These are phyloP conservation scores for Arctopsyche grandis DNA, from an alignment of 1,140 invertebrate genomes.

Conservation along the genomic window DNA sequence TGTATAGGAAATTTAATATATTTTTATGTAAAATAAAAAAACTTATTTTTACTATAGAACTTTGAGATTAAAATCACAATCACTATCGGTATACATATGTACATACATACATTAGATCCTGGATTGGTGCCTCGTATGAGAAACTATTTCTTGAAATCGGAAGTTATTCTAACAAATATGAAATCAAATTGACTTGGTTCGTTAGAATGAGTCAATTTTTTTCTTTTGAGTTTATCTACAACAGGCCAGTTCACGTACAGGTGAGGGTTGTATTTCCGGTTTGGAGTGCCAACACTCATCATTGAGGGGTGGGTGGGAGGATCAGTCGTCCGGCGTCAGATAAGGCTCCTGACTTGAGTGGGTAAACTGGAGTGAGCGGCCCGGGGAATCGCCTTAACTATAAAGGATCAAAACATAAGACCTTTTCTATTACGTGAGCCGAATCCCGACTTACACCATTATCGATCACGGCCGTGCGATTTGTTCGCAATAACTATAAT, in stretches of 20 bases:
- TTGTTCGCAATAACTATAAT: constrained; percentile 36
- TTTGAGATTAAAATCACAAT: no score
- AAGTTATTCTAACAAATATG: no score
- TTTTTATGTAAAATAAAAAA: no score
- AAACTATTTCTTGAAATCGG: no score
- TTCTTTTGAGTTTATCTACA: no score
- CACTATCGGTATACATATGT: no score
- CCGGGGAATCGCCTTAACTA: constrained; percentile 34
- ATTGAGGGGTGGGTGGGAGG: neutral
- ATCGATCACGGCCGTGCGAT: constrained; percentile 37
- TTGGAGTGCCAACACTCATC: constrained; percentile 36
- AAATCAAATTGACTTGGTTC: no score
- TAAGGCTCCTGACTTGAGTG: constrained; percentile 11
- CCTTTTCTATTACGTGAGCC: constrained; percentile 46
- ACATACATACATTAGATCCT: no score
- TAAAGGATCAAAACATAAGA: constrained; percentile 43
- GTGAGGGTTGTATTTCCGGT: neutral
- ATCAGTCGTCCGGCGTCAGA: neutral
- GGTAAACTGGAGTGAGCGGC: constrained; percentile 8
- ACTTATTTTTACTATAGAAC: no score
- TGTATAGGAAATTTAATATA: no score
- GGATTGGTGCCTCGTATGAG: no score
- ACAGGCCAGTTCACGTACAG: neutral
- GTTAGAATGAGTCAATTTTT: no score
- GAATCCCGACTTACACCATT: constrained; percentile 29